A percentile compares a stretch with the other conserved stretches of the same genome.
phyloP scores from a whole-genome alignment of 2,113 vertebrate species.

The Sterrhoptilus dennistouni region DNA sequence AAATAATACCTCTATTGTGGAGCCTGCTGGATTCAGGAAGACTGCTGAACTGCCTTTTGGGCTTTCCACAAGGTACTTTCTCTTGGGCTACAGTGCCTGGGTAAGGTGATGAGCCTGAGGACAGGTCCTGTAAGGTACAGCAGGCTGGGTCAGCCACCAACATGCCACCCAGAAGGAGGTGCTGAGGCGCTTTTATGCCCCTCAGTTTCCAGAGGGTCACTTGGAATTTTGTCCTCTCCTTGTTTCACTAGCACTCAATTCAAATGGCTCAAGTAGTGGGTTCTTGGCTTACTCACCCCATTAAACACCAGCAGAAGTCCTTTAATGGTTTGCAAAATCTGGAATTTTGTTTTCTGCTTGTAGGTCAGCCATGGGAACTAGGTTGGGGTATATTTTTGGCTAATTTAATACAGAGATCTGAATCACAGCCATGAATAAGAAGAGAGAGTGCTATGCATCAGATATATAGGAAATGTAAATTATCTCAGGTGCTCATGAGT shows the following conservation, averaged over 20 bases:
- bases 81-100: neutral
- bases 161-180: accelerated
- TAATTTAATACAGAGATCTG: neutral
- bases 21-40: neutral
- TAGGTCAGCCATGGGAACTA: neutral
- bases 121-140: neutral
- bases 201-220: neutral
- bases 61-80: neutral
- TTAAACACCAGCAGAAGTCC: neutral
- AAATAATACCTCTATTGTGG: neutral
- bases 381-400: neutral
- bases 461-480: neutral
- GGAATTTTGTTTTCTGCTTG: neutral
- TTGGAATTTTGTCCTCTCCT: neutral
- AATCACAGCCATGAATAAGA: neutral
- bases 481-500: neutral
- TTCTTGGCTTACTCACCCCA: neutral
- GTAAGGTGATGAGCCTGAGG: neutral
- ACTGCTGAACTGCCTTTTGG: neutral
- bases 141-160: neutral
- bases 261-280: neutral
- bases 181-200: neutral
- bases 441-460: neutral
- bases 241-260: neutral
- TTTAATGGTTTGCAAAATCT: neutral